Evolutionary conservation across 2,797 vertebrate species (phyloP).

Genomic region (Anguilla megastoma): DNA sequence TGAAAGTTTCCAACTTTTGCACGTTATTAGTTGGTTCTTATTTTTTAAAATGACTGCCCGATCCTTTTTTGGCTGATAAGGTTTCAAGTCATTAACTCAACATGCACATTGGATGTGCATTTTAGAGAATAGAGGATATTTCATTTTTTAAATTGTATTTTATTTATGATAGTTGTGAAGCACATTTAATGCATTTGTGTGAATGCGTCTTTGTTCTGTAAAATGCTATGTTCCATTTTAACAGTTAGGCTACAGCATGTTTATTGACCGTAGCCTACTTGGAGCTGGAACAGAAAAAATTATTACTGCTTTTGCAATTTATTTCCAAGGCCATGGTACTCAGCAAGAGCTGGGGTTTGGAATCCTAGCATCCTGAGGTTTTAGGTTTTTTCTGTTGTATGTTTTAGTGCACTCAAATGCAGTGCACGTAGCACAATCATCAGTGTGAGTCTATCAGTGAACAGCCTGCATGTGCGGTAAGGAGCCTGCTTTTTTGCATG

Average conservation of each 20-base stretch:
- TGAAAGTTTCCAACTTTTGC: background rate
- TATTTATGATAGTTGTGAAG: background rate
- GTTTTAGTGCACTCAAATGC: background rate
- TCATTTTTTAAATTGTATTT: background rate
- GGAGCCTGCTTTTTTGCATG: background rate
- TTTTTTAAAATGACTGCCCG: background rate
- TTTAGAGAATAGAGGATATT: background rate
- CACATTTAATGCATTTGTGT: background rate
- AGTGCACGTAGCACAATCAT: background rate
- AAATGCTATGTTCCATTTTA: background rate
- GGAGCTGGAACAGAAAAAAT: background rate
- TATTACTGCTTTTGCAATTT: background rate
- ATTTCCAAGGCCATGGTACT: background rate
- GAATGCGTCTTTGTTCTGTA: background rate
- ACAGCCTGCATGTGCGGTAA: background rate
- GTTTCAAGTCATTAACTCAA: background rate
- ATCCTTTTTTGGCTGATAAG: background rate
- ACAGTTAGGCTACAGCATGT: background rate
- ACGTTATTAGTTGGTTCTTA: background rate
- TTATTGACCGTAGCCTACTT: background rate
- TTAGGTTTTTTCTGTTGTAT: background rate
- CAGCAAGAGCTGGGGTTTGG: background rate
- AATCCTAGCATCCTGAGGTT: background rate
- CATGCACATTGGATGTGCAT: background rate
- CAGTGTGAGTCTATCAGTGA: background rate